Evolutionary conservation across 1,140 invertebrate species (phyloP).

Genomic region (Copidosoma floridanum): DNA sequence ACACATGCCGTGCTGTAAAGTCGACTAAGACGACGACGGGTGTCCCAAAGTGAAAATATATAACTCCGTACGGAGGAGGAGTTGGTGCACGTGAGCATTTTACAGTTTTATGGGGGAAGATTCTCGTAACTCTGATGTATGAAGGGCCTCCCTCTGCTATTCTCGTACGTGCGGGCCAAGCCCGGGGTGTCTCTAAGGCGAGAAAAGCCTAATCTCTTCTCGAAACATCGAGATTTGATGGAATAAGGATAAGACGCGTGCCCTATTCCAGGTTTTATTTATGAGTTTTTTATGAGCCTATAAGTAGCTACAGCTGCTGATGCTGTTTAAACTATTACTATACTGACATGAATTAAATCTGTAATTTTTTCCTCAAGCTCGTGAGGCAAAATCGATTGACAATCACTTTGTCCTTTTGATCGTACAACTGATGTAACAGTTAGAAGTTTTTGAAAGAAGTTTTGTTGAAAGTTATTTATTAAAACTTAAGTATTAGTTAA

Average conservation of each 20-base stretch:
- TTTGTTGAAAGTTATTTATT: too few relatives aligned
- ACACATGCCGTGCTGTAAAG: conserved; percentile 46
- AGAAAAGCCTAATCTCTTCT: conserved; percentile 48
- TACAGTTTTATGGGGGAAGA: conserved; percentile 42
- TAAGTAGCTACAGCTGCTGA: too few relatives aligned
- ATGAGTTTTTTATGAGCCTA: background rate
- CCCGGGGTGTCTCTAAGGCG: too few relatives aligned
- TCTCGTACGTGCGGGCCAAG: too few relatives aligned
- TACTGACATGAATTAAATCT: too few relatives aligned
- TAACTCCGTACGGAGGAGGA: conserved; percentile 34
- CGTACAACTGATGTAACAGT: too few relatives aligned
- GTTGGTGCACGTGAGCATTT: conserved; percentile 41
- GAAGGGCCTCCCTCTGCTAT: too few relatives aligned
- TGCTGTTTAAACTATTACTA: too few relatives aligned
- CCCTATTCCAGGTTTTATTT: conserved; percentile 16
- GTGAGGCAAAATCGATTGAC: background rate
- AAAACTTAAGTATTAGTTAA: too few relatives aligned
- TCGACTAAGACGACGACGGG: conserved; percentile 52
- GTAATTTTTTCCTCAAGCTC: background rate
- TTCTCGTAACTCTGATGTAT: conserved; percentile 46
- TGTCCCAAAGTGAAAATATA: conserved; percentile 59
- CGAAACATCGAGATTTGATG: conserved; percentile 29
- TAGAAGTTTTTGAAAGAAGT: too few relatives aligned
- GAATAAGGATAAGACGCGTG: conserved; percentile 5
- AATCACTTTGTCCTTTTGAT: too few relatives aligned